Base-by-base conservation (phyloP, 1,140 invertebrate species). In the Pseudomyrmex dendroicus region DNA sequence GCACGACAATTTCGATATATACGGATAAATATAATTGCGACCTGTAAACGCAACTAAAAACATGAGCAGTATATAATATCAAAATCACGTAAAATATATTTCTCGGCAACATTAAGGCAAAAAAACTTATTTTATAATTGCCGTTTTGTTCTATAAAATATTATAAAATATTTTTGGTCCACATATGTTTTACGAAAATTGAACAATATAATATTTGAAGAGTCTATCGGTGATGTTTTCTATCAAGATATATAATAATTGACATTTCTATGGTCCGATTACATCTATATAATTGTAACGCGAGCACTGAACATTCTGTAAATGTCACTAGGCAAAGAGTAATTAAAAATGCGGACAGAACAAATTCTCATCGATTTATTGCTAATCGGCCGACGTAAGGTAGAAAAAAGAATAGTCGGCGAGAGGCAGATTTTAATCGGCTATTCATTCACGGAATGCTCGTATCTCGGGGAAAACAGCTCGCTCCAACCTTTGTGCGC, bases 391-490 rank as follows among this genome's bases (percentile, higher is more conserved):
- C 57, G 73, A 86, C 70, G 73, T 70, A 59, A 77, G 78, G 72
- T 46, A 73, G 48, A 80, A 13, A 61, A 54, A 17, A 66, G 61
- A 48, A 77, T 22, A 35, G 64, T 48, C 56, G 17, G 73, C 50
- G 52, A 52, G 35, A 67, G 80, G 76, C 83, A 57, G 20, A 78
- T 85, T 82, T 89, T 89, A 89, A 89, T 88, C 83, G 85, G 77
- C 35, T 61, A 84, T 52, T 64, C 20, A 64, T 59, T 56, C 66
- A 46, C 64, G 50, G 52, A 72, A 85, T 73, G 46, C 13, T 63
- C 59, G 44, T 61, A 72, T 80, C 54, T 66, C 76, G n/a, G n/a
- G 66, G 64, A 78, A 78, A 78, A 54, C 70, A 13, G 12, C 2
- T 15, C 44, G 48, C 22, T 48, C 17, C 46, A 35, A 64, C 77